phyloP scores from a whole-genome alignment of 2,113 vertebrate genomes.

The Anhinga rufa region DNA sequence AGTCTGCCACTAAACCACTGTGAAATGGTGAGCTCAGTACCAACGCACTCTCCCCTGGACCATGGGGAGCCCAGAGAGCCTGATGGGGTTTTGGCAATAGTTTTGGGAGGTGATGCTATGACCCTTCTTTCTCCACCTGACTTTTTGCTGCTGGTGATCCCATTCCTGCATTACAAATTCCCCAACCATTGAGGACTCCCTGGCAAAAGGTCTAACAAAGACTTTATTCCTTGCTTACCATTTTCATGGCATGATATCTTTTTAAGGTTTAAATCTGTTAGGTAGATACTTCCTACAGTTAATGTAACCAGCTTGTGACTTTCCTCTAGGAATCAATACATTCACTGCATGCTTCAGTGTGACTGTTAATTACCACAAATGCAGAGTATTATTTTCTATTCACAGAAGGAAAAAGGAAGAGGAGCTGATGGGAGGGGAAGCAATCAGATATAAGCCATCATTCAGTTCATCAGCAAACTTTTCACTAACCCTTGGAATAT shows the following conservation, averaged over 20 bases:
- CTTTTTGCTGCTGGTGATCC: not conserved
- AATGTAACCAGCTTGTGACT: not conserved
- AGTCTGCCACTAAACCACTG: not conserved
- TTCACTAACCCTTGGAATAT: not conserved
- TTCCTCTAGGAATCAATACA: not conserved
- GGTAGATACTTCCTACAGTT: not conserved
- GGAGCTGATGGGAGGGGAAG: not conserved
- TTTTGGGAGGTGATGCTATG: not conserved
- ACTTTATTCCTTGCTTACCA: not conserved
- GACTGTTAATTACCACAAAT: not conserved
- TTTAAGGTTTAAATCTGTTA: not conserved
- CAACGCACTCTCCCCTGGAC: not conserved
- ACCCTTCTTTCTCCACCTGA: not conserved
- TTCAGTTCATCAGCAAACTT: not conserved
- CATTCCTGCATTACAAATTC: not conserved
- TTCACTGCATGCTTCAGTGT: not conserved
- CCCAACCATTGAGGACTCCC: not conserved
- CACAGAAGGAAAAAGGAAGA: not conserved
- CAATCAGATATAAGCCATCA: not conserved
- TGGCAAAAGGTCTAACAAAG: not conserved
- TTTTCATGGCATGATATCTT: not conserved
- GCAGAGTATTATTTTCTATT: not conserved
- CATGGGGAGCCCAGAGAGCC: not conserved
- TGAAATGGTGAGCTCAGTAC: not conserved
- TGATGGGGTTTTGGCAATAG: rapidly evolving